phyloP scores from a whole-genome alignment of 2,888 invertebrate species.

The Cheilosia soror region DNA sequence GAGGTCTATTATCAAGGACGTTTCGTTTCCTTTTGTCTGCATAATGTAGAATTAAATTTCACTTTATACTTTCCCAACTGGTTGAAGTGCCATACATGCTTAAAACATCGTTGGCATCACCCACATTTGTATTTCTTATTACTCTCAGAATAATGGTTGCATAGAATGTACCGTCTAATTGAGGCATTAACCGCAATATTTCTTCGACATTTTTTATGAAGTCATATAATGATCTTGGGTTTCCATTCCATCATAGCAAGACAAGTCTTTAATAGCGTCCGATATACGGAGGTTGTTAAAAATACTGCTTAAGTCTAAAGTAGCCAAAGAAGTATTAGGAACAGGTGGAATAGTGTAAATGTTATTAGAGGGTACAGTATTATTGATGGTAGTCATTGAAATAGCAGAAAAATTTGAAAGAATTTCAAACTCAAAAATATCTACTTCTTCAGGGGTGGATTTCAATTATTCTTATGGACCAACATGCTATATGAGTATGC shows the following conservation, averaged over 20 bases:
- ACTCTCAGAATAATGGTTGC: neutral
- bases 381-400: constrained; percentile 1
- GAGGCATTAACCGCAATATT: neutral
- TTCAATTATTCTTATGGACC: constrained; percentile 2
- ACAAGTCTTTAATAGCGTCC: too few species aligned
- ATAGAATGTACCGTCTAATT: constrained; percentile 14
- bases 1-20: constrained; percentile 14
- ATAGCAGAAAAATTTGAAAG: neutral
- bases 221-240: too few species aligned
- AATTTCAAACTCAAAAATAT: neutral
- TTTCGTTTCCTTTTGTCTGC: constrained; percentile 18
- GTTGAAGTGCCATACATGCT: constrained; percentile 19
- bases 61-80: neutral
- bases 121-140: constrained; percentile 8
- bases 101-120: constrained; percentile 14
- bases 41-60: constrained; percentile 22
- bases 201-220: too few species aligned
- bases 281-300: too few species aligned
- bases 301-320: neutral
- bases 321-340: constrained; percentile 1
- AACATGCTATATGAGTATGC: neutral
- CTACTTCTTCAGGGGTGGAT: neutral
- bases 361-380: neutral
- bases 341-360: constrained; percentile 1
- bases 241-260: too few species aligned